These are phyloP conservation scores for Tragelaphus scriptus DNA, from an alignment of 2,113 vertebrate species.

Conservation along the genomic window DNA sequence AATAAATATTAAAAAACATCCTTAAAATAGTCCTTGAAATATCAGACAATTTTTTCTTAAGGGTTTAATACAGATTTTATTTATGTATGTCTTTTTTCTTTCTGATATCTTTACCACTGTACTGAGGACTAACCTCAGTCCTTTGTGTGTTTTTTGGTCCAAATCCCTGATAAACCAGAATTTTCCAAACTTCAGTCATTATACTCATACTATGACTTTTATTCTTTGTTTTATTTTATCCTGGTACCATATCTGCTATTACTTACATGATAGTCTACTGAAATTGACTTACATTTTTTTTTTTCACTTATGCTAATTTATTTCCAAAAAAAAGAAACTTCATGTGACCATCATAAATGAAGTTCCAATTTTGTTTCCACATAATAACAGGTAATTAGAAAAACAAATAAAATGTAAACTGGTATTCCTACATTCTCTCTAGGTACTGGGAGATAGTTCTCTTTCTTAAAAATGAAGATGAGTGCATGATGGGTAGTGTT, in stretches of 20 bases:
- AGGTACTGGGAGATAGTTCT: not conserved
- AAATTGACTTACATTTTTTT: not conserved
- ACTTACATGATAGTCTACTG: not conserved
- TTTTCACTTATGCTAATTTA: not conserved
- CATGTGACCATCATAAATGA: not conserved
- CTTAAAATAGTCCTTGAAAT: constrained; percentile 5
- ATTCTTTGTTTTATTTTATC: not conserved
- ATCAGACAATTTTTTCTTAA: not conserved
- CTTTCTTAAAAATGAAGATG: not conserved
- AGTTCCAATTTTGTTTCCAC: not conserved
- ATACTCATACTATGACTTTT: not conserved
- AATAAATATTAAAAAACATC: not conserved
- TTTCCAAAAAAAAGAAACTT: not conserved
- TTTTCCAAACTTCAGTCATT: no score
- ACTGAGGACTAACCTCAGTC: not conserved
- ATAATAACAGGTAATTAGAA: not conserved
- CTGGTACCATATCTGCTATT: not conserved
- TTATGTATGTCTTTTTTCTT: not conserved
- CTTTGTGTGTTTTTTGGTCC: not conserved
- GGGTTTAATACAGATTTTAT: constrained; percentile 25
- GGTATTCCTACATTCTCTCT: not conserved
- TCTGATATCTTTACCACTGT: not conserved
- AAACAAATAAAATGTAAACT: not conserved
- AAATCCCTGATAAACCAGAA: no score
- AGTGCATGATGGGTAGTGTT: not conserved